These are phyloP conservation scores for Falco berigora DNA, from an alignment of 2,797 vertebrate species.

Conservation along the genomic window DNA sequence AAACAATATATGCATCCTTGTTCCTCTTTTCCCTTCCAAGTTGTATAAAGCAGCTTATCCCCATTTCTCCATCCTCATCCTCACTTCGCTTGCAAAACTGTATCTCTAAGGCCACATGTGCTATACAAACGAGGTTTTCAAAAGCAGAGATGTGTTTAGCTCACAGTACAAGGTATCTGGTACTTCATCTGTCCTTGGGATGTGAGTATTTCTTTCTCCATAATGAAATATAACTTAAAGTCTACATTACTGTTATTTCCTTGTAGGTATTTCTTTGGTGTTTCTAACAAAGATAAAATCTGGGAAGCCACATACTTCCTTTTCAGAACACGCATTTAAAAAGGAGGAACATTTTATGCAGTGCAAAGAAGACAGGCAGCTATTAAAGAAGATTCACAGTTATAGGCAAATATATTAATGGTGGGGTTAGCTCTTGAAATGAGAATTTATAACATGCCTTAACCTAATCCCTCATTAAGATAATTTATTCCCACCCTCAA, in stretches of 20 bases:
- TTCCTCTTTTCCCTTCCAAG: neutral
- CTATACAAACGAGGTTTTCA: neutral
- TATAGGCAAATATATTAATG: slow-evolving; percentile 46
- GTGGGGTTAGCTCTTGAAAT: slow-evolving; percentile 47
- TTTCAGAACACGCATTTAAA: neutral
- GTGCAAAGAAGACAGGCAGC: neutral
- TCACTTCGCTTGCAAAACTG: neutral
- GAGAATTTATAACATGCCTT: slow-evolving; percentile 47
- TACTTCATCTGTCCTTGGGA: neutral
- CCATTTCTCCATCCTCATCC: neutral
- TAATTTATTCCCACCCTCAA: slow-evolving; percentile 66
- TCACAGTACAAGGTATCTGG: neutral
- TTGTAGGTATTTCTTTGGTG: neutral
- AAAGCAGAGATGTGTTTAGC: neutral
- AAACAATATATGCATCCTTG: neutral
- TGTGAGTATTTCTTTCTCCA: neutral
- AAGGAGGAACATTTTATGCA: neutral
- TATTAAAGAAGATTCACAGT: slow-evolving; percentile 61
- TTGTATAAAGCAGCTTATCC: neutral
- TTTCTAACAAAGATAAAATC: neutral
- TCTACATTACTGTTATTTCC: neutral
- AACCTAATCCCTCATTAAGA: slow-evolving; percentile 66
- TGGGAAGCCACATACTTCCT: neutral
- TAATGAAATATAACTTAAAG: neutral
- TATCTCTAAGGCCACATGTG: neutral